A percentile compares a stretch with the other conserved stretches of the same genome.
Conservation (phyloP, 2,797 vertebrate species). For the Chiloscyllium punctatum region DNA sequence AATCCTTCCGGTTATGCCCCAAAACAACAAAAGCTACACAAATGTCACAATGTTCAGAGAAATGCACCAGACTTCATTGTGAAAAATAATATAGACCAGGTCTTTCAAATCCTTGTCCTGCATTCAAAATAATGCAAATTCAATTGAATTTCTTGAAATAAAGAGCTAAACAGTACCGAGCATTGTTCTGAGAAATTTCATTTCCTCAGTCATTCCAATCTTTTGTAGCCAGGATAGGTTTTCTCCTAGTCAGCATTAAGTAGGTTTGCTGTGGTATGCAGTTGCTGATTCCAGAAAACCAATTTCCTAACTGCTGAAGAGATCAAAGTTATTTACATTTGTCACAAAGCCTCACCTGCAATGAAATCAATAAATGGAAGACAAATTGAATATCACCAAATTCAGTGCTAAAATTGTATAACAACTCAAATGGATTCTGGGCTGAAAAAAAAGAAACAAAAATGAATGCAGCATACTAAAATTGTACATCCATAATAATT, state of each 20-base stretch:
- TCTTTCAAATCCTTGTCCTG: background rate
- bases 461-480: background rate
- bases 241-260: background rate
- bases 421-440: background rate
- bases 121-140: background rate
- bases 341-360: background rate
- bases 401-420: background rate
- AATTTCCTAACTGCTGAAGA: background rate
- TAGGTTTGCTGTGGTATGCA: background rate
- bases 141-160: background rate
- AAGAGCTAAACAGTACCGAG: background rate
- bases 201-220: background rate
- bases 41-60: background rate
- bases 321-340: background rate
- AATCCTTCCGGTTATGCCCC: background rate
- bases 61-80: background rate
- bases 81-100: background rate
- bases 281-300: background rate
- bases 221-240: background rate
- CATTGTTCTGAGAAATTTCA: background rate
- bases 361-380: background rate
- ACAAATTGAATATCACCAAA: background rate
- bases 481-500: background rate
- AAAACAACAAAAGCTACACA: background rate
- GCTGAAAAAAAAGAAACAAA: background rate